Conservation (phyloP, 2,797 vertebrate genomes). For the Tadarida brasiliensis region DNA sequence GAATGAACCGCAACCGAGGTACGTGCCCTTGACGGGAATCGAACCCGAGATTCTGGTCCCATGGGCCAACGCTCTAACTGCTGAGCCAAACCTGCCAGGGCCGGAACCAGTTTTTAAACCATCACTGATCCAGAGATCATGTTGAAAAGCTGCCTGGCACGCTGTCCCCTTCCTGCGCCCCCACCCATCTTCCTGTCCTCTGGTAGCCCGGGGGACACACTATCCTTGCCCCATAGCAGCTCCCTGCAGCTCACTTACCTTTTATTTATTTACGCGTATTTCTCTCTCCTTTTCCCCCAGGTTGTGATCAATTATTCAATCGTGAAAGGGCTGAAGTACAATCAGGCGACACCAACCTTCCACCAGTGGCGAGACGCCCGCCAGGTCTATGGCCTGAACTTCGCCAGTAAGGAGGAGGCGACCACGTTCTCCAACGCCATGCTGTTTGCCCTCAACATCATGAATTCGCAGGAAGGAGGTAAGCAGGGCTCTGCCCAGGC, state of each 20-base stretch:
- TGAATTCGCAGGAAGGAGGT: slow-evolving; percentile 97
- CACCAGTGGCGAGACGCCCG: slow-evolving; percentile 99
- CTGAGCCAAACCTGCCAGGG: too few species aligned
- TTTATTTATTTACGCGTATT: slow-evolving; percentile 63
- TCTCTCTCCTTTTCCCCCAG: slow-evolving; percentile 86
- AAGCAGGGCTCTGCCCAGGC: slow-evolving; percentile 42
- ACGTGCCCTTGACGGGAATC: too few species aligned
- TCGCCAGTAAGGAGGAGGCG: slow-evolving; percentile 98
- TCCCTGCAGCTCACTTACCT: slow-evolving; percentile 45
- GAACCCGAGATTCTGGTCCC: too few species aligned
- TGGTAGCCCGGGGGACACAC: not conserved
- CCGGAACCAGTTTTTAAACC: not conserved
- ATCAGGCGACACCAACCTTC: slow-evolving; percentile 98
- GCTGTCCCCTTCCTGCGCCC: not conserved
- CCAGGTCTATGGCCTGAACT: slow-evolving; percentile 98
- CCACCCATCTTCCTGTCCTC: not conserved
- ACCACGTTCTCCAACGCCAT: slow-evolving; percentile 98
- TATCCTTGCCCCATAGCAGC: not conserved
- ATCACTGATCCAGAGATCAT: accelerated
- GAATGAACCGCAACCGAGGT: too few species aligned
- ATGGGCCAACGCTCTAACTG: too few species aligned
- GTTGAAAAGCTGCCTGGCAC: not conserved
- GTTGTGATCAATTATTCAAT: slow-evolving; percentile 99
- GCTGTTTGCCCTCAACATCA: slow-evolving; percentile 97
- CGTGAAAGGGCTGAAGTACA: slow-evolving; percentile 99